Percentiles rank a stretch among this genome's conserved stretches.
These are phyloP conservation scores for Antechinus stuartii DNA, from an alignment of 2,113 vertebrate genomes.

Conservation along the genomic window DNA sequence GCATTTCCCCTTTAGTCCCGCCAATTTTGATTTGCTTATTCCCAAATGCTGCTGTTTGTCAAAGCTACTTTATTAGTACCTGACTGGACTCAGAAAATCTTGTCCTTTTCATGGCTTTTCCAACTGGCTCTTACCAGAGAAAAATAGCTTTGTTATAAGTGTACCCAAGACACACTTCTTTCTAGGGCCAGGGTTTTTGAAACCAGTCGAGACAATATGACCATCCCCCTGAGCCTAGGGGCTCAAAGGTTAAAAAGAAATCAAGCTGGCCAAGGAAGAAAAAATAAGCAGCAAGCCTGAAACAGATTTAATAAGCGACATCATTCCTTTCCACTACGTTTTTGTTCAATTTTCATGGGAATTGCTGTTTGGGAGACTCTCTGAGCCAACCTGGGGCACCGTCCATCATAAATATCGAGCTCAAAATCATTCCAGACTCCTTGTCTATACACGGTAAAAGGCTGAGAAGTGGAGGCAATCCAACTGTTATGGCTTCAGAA, in stretches of 20 bases:
- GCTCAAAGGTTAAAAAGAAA: constrained; percentile 32
- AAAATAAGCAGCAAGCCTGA: constrained; percentile 39
- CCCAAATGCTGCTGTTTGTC: constrained; percentile 68
- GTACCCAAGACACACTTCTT: not conserved
- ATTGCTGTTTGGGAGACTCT: constrained; percentile 43
- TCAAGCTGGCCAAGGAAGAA: constrained; percentile 33
- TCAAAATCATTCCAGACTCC: not conserved
- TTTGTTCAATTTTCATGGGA: constrained; percentile 63
- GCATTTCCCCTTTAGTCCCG: constrained; percentile 35
- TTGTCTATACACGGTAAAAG: constrained; percentile 1
- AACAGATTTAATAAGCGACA: constrained; percentile 59
- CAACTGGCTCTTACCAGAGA: not conserved
- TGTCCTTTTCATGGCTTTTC: not conserved
- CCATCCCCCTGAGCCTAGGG: constrained; percentile 32
- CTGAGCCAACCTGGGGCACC: not conserved
- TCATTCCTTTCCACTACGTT: constrained; percentile 62
- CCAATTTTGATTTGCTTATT: constrained; percentile 42
- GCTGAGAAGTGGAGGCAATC: not conserved
- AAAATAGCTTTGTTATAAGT: not conserved
- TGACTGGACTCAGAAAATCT: constrained; percentile 46
- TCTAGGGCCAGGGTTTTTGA: not conserved
- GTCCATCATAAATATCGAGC: not conserved
- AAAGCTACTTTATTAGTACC: constrained; percentile 45
- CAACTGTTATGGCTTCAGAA: not conserved
- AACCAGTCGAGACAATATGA: not conserved